A percentile compares a stretch with the other conserved stretches of the same genome.
phyloP scores from a whole-genome alignment of 2,888 invertebrate genomes.

The Acanthosepion esculentum region DNA sequence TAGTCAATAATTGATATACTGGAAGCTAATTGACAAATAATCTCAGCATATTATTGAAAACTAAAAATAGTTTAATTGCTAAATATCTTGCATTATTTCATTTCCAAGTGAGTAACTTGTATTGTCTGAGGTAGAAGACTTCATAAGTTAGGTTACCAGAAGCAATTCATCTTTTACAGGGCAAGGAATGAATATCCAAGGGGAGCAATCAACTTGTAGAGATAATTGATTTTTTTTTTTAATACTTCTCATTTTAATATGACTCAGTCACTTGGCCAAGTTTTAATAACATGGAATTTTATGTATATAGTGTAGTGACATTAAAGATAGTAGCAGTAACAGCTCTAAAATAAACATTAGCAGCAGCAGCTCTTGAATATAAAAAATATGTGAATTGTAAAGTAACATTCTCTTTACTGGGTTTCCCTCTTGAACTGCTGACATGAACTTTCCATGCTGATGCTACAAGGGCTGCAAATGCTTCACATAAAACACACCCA shows the following conservation, averaged over 20 bases:
- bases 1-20: neutral
- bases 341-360: no score
- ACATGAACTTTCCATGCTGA: no score
- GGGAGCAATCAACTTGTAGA: neutral
- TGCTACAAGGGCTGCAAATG: no score
- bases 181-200: no score
- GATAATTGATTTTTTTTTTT: neutral
- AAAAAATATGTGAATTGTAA: no score
- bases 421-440: no score
- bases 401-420: no score
- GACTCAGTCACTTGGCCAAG: neutral
- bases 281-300: neutral
- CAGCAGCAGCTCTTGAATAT: no score
- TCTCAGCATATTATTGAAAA: neutral
- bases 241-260: neutral
- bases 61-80: neutral
- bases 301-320: no score
- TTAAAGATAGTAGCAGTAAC: no score
- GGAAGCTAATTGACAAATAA: neutral
- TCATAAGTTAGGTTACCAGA: neutral
- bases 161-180: conserved; percentile 14
- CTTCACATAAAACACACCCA: no score
- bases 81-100: neutral
- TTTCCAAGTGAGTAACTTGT: conserved; percentile 3
- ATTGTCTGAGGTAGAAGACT: neutral